Evolutionary conservation across 2,113 vertebrate species (phyloP).

Genomic region (Corythoichthys haematopterus): DNA sequence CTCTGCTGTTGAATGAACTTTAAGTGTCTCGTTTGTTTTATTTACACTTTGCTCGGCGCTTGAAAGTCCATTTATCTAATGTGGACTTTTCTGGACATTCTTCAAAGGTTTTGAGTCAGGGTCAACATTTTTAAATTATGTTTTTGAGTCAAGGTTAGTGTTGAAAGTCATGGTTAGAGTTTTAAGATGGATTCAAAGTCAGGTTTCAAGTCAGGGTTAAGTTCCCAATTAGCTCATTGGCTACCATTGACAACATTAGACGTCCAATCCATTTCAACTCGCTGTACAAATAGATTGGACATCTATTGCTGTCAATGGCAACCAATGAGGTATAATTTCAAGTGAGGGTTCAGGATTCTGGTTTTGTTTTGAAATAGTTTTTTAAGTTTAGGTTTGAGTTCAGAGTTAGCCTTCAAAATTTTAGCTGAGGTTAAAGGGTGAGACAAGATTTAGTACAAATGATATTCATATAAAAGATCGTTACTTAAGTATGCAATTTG

Average conservation of each 20-base stretch:
- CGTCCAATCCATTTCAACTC: too few relatives aligned
- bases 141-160: too few relatives aligned
- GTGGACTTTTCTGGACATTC: not conserved
- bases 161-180: too few relatives aligned
- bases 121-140: too few relatives aligned
- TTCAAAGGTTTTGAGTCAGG: not conserved
- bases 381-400: not conserved
- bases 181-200: not conserved
- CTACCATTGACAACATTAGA: too few relatives aligned
- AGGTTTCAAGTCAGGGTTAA: not conserved
- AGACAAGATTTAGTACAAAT: too few relatives aligned
- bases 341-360: not conserved
- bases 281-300: too few relatives aligned
- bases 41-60: not conserved
- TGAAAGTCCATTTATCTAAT: not conserved
- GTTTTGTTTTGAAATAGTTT: not conserved
- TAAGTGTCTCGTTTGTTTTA: constrained; percentile 34
- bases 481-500: too few relatives aligned
- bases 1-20: constrained; percentile 61
- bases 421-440: too few relatives aligned
- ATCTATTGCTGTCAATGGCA: too few relatives aligned
- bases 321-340: not conserved
- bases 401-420: not conserved
- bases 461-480: too few relatives aligned
- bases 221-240: not conserved